A percentile compares a stretch with the other conserved stretches of the same genome.
Evolutionary conservation across 2,113 vertebrate species (phyloP).

Genomic region (Campylorhamphus procurvoides): DNA sequence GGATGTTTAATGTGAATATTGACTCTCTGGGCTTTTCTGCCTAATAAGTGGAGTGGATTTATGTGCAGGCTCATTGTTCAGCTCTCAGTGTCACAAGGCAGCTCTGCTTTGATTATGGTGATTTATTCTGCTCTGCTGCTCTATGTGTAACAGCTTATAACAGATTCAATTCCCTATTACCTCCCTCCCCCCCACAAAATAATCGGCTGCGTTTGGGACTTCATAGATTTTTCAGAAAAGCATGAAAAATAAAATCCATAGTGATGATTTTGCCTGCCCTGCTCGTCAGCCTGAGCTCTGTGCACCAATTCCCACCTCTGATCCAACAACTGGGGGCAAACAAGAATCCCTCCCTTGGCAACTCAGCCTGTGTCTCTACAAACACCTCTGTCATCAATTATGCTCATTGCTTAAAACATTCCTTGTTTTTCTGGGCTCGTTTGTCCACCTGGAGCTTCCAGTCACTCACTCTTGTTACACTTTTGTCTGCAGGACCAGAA

Average conservation of each 20-base stretch:
- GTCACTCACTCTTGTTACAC: not conserved
- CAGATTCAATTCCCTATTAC: not conserved
- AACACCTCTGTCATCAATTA: rapidly evolving
- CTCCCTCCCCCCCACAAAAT: not conserved
- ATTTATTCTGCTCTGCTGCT: slow-evolving; percentile 61
- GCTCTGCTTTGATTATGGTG: slow-evolving; percentile 59
- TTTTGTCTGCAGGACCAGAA: not conserved
- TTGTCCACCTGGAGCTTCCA: not conserved
- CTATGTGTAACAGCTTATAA: not conserved
- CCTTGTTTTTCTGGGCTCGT: not conserved
- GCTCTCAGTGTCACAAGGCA: slow-evolving; percentile 37
- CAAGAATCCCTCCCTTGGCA: not conserved
- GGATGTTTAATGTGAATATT: slow-evolving; percentile 61
- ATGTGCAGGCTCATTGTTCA: slow-evolving; percentile 44
- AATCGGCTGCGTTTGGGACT: not conserved
- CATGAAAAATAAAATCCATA: not conserved
- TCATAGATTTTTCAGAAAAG: slow-evolving; percentile 4
- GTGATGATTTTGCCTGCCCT: not conserved
- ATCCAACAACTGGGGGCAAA: not conserved
- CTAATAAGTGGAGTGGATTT: slow-evolving; percentile 53
- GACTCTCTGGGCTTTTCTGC: slow-evolving; percentile 33
- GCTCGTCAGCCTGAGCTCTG: not conserved
- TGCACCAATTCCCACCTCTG: not conserved
- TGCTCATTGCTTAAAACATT: not conserved
- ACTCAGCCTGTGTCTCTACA: rapidly evolving